Evolutionary conservation across 1,140 invertebrate species (phyloP).

Genomic region (Drosophila persimilis): DNA sequence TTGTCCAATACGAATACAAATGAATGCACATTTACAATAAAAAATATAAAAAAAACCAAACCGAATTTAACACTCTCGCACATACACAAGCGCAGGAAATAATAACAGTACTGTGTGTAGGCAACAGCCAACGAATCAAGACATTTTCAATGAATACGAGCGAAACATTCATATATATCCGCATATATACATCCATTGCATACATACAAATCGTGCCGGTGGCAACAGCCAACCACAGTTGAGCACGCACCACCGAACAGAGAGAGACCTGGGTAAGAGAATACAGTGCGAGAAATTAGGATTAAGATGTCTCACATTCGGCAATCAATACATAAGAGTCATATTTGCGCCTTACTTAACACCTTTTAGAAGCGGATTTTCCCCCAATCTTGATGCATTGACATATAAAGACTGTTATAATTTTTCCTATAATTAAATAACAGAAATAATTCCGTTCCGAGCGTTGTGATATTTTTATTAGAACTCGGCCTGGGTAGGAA

Average conservation of each 20-base stretch:
- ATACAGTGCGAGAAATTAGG: too few relatives aligned
- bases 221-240: conserved; percentile 71
- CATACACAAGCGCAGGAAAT: conserved; percentile 36
- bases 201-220: conserved; percentile 53
- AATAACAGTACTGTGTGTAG: conserved; percentile 77
- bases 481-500: too few relatives aligned
- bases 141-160: conserved; percentile 79
- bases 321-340: conserved; percentile 2
- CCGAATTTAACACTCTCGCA: conserved; percentile 18
- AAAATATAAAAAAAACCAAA: conserved; percentile 25
- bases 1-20: conserved; percentile 69
- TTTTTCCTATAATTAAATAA: too few relatives aligned
- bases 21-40: conserved; percentile 75
- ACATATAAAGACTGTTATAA: too few relatives aligned
- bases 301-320: too few relatives aligned
- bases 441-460: too few relatives aligned
- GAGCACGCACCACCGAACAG: conserved; percentile 29
- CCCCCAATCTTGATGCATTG: too few relatives aligned
- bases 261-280: too few relatives aligned
- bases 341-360: too few relatives aligned
- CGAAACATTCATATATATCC: conserved; percentile 37
- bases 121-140: conserved; percentile 75
- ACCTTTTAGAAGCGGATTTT: not conserved
- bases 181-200: too few relatives aligned
- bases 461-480: too few relatives aligned